Evolutionary conservation across 1,140 invertebrate species (phyloP).

Genomic region (Zaprionus vittiger): DNA sequence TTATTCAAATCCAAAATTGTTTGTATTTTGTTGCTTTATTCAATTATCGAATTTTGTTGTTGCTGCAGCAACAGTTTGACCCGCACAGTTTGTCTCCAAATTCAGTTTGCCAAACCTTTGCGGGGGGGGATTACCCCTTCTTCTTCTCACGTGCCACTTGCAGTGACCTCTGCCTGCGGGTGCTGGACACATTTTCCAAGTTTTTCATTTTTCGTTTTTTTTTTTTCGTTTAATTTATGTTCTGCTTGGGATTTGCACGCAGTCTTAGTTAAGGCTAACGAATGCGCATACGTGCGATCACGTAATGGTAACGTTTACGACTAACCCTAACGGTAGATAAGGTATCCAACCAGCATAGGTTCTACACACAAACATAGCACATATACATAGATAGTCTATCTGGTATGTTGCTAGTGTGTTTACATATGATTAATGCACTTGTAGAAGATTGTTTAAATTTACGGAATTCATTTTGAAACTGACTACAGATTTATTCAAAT

Average conservation of each 20-base stretch:
- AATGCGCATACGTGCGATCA: constrained; percentile 78
- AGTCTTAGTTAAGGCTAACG: constrained; percentile 72
- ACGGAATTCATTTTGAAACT: not conserved
- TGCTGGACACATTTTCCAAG: constrained; percentile 29
- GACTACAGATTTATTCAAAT: not conserved
- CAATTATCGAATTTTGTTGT: constrained; percentile 71
- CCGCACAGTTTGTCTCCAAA: constrained; percentile 7
- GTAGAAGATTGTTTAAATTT: constrained; percentile 35
- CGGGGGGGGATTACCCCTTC: constrained; percentile 43
- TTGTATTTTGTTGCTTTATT: constrained; percentile 64
- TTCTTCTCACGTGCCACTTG: constrained; percentile 55
- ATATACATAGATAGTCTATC: constrained; percentile 25
- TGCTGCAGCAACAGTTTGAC: constrained; percentile 68
- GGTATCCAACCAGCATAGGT: not conserved
- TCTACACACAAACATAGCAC: not conserved
- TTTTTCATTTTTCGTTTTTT: constrained; percentile 25
- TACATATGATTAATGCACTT: not conserved
- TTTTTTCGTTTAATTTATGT: constrained; percentile 70
- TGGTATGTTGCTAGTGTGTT: constrained; percentile 15
- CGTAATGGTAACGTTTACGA: constrained; percentile 54
- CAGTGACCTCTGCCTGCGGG: constrained; percentile 45
- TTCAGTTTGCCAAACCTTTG: not conserved
- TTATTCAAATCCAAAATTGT: constrained; percentile 63
- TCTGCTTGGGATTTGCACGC: constrained; percentile 67
- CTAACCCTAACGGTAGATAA: not conserved